phyloP scores from a whole-genome alignment of 2,888 invertebrate genomes.

The Oegoconia quadripuncta region DNA sequence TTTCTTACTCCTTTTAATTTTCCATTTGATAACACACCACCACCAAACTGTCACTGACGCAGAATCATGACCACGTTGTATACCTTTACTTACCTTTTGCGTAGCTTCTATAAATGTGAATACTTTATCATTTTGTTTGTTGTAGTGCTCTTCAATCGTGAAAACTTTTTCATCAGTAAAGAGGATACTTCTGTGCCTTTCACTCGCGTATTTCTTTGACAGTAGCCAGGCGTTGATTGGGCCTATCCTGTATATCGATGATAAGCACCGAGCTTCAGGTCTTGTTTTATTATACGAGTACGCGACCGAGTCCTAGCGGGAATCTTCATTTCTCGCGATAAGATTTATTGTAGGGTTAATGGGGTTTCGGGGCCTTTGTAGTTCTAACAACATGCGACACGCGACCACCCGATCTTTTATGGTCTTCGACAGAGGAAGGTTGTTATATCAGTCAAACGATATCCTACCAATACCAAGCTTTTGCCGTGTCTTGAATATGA shows the following conservation, averaged over 20 bases:
- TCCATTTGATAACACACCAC: no score
- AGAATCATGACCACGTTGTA: neutral
- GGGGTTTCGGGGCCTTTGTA: constrained; percentile 13
- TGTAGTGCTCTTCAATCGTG: constrained; percentile 8
- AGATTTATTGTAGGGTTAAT: constrained; percentile 12
- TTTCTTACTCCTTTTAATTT: no score
- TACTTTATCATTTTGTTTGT: neutral
- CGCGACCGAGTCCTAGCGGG: constrained; percentile 12
- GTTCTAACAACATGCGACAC: constrained; percentile 15
- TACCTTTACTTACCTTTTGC: neutral
- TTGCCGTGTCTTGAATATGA: no score
- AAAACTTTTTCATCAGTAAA: constrained; percentile 5
- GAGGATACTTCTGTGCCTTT: constrained; percentile 1
- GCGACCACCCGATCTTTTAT: constrained; percentile 9
- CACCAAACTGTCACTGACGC: constrained; percentile 8
- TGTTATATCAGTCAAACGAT: no score
- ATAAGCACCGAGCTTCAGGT: constrained; percentile 15
- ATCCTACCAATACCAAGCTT: no score
- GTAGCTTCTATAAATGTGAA: no score
- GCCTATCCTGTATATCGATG: constrained; percentile 14
- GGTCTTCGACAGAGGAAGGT: constrained; percentile 6
- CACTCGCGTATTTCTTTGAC: constrained; percentile 8
- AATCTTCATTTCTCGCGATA: constrained; percentile 13
- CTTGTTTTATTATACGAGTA: constrained; percentile 17
- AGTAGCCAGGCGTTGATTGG: constrained; percentile 12